phyloP scores from a whole-genome alignment of 64 coral and sea anemone species.

The Actinia equina region DNA sequence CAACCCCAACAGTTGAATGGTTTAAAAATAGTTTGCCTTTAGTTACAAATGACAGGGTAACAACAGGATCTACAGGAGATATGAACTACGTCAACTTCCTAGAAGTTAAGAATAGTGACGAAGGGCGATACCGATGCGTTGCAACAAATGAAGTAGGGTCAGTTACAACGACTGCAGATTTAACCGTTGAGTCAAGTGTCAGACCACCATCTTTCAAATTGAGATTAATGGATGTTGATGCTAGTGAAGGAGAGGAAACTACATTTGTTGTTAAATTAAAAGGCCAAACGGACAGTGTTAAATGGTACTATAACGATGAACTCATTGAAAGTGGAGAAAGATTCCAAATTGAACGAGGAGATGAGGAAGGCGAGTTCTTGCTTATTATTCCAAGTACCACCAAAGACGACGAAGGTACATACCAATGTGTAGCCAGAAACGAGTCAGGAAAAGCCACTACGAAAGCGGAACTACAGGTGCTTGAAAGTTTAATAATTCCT shows the following conservation, averaged over 20 bases:
- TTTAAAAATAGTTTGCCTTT: constrained; percentile 65
- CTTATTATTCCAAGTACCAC: constrained; percentile 65
- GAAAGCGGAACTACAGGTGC: constrained; percentile 58
- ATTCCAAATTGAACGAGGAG: constrained; percentile 33
- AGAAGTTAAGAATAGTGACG: constrained; percentile 57
- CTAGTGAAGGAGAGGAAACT: constrained; percentile 78
- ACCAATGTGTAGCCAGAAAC: constrained; percentile 90
- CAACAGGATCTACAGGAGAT: constrained; percentile 61
- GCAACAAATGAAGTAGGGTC: constrained; percentile 70
- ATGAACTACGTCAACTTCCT: constrained; percentile 54
- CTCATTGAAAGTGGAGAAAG: constrained; percentile 53
- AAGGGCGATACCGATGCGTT: constrained; percentile 73
- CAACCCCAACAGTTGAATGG: constrained; percentile 74
- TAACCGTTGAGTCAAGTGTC: constrained; percentile 54
- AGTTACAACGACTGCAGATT: constrained; percentile 48
- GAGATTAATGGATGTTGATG: constrained; percentile 60
- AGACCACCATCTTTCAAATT: constrained; percentile 67
- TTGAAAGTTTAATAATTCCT: constrained; percentile 57
- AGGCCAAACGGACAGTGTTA: constrained; percentile 51
- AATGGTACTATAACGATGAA: constrained; percentile 74
- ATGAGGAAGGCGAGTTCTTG: constrained; percentile 36
- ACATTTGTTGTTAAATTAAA: constrained; percentile 54
- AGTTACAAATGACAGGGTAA: constrained; percentile 51
- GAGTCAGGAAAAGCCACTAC: constrained; percentile 75
- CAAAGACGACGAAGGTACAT: constrained; percentile 62